Evolutionary conservation across 2,797 vertebrate genomes (phyloP).

Genomic region (Sciurus carolinensis): DNA sequence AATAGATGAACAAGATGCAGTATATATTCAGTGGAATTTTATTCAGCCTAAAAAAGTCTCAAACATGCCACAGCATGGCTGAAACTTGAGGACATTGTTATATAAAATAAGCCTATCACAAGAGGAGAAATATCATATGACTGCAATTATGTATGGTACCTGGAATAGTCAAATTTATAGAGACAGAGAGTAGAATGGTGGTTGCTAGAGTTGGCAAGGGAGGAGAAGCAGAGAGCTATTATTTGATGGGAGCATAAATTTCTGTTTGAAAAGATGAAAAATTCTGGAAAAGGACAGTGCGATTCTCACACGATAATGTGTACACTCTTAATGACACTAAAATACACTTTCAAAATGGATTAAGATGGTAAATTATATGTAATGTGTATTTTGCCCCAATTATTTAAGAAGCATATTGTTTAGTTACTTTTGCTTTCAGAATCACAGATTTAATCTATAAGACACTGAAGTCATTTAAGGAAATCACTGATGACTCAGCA

Average conservation of each 20-base stretch:
- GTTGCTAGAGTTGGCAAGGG: not conserved
- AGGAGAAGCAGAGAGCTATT: not conserved
- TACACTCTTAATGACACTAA: not conserved
- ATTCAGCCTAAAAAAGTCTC: not conserved
- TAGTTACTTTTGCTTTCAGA: not conserved
- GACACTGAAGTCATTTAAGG: not conserved
- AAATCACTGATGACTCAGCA: not conserved
- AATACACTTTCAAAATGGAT: not conserved
- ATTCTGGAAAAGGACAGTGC: not conserved
- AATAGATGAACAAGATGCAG: not conserved
- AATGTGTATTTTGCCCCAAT: not conserved
- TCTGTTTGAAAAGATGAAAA: not conserved
- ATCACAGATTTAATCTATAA: not conserved
- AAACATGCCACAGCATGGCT: not conserved
- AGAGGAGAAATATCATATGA: not conserved
- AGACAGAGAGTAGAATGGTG: not conserved
- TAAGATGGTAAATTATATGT: not conserved
- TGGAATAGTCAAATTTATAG: not conserved
- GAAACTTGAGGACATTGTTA: not conserved
- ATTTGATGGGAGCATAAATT: not conserved
- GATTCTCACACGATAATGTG: not conserved
- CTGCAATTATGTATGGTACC: not conserved
- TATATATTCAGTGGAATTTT: not conserved
- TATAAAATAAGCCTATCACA: not conserved
- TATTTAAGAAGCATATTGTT: not conserved